Percentiles rank a stretch among this genome's conserved stretches.
Conservation (phyloP, 2,797 vertebrate genomes). For the Hyperoplus immaculatus region DNA sequence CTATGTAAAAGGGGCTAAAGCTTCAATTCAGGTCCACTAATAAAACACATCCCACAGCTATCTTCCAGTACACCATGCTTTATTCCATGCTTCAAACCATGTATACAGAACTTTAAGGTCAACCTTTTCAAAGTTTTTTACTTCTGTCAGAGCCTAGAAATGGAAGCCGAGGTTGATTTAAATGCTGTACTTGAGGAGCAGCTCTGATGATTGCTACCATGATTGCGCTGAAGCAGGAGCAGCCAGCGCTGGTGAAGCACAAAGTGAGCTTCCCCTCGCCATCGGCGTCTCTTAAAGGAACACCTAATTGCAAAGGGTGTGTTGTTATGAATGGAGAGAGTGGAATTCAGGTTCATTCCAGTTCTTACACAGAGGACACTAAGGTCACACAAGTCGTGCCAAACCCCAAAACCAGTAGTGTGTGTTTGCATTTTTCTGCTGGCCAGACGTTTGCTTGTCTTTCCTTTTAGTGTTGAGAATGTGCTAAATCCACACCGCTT, state of each 20-base stretch:
- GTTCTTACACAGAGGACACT: not conserved
- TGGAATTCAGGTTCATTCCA: not conserved
- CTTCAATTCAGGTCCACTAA: too few relatives aligned
- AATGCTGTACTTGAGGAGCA: constrained; percentile 14
- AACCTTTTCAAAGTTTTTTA: too few relatives aligned
- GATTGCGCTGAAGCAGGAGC: not conserved
- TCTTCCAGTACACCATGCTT: too few relatives aligned
- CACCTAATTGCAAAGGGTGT: not conserved
- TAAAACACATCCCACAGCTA: too few relatives aligned
- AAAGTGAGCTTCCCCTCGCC: not conserved
- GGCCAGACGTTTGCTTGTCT: not conserved
- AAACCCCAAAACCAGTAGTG: constrained; percentile 20
- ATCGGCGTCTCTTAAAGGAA: not conserved
- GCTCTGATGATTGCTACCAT: not conserved
- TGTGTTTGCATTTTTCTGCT: constrained; percentile 7
- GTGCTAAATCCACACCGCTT: constrained; percentile 7
- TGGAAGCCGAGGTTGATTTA: constrained; percentile 14
- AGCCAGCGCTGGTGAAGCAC: not conserved
- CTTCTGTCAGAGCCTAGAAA: not conserved
- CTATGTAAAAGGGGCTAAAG: too few relatives aligned
- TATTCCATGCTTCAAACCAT: too few relatives aligned
- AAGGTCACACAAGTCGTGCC: constrained; percentile 22
- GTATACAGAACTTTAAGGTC: too few relatives aligned
- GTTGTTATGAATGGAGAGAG: too few relatives aligned
- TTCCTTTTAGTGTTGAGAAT: constrained; percentile 5